A percentile compares a stretch with the other conserved stretches of the same genome.
Evolutionary conservation across 2,888 invertebrate genomes (phyloP).

Genomic region (Tigriopus californicus): DNA sequence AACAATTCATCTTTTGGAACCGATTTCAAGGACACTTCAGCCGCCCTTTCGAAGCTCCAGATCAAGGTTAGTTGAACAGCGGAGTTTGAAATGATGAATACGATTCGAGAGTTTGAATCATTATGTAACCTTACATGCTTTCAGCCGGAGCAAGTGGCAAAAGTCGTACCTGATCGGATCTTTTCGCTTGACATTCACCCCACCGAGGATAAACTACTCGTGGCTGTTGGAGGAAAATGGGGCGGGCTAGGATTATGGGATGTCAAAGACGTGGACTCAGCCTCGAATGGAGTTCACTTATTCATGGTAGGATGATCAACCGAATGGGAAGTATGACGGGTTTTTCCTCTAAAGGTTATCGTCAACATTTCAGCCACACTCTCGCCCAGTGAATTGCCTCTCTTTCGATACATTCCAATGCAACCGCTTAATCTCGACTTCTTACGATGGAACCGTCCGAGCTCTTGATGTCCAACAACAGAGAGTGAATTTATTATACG

Average conservation of each 20-base stretch:
- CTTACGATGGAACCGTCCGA: slow-evolving; percentile 29
- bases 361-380: slow-evolving; percentile 22
- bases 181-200: slow-evolving; percentile 29
- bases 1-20: too few relatives aligned
- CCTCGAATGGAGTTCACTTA: slow-evolving; percentile 22
- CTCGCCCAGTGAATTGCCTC: slow-evolving; percentile 26
- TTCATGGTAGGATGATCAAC: slow-evolving; percentile 19
- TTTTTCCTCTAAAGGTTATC: neutral
- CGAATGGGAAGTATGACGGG: neutral
- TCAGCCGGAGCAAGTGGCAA: slow-evolving; percentile 22
- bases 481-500: slow-evolving; percentile 19
- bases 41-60: too few relatives aligned
- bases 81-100: too few relatives aligned
- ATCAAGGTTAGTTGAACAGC: too few relatives aligned
- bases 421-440: slow-evolving; percentile 22
- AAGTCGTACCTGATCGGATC: slow-evolving; percentile 26
- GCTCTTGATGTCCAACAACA: slow-evolving; percentile 25
- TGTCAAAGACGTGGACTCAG: slow-evolving; percentile 18
- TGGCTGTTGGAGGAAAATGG: slow-evolving; percentile 27
- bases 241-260: slow-evolving; percentile 25
- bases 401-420: slow-evolving; percentile 20
- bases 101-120: too few relatives aligned
- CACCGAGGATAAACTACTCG: slow-evolving; percentile 23
- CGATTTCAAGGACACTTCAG: too few relatives aligned
- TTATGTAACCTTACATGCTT: too few relatives aligned